Evolutionary conservation across 2,888 invertebrate genomes (phyloP).

Genomic region (Elysia crispata): DNA sequence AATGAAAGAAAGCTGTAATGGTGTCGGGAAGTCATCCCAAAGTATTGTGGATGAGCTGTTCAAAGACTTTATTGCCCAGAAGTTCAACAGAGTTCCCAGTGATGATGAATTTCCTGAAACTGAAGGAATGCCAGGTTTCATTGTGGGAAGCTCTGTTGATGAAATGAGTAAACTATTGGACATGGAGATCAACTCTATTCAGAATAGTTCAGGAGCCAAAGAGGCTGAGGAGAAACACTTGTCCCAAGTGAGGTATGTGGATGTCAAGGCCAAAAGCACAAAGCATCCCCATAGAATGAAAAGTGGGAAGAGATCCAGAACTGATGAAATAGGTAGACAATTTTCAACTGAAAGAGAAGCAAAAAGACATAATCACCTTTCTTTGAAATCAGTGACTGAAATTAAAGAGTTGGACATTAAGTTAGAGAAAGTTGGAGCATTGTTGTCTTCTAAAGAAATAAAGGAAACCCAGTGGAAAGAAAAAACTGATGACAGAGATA

Average conservation of each 20-base stretch:
- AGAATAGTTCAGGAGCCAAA: conserved; percentile 17
- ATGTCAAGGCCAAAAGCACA: not conserved
- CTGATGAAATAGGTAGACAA: not conserved
- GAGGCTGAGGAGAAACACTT: not conserved
- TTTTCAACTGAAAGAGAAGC: too few relatives aligned
- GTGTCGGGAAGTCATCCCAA: conserved; percentile 25
- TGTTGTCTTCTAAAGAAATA: too few relatives aligned
- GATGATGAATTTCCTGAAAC: conserved; percentile 23
- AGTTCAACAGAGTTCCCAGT: conserved; percentile 54
- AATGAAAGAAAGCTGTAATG: not conserved
- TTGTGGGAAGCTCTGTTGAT: conserved; percentile 56
- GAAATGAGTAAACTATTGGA: conserved; percentile 67
- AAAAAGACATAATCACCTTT: too few relatives aligned
- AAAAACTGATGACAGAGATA: too few relatives aligned
- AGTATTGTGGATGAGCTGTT: conserved; percentile 68
- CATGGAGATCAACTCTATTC: conserved; percentile 60
- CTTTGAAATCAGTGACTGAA: too few relatives aligned
- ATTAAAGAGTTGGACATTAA: too few relatives aligned
- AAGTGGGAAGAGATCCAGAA: not conserved
- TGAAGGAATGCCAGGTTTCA: conserved; percentile 29
- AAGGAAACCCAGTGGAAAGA: not conserved
- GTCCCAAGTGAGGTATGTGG: too few relatives aligned
- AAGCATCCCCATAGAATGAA: not conserved
- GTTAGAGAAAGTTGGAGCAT: too few relatives aligned
- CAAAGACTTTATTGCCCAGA: conserved; percentile 66